A percentile compares a stretch with the other conserved stretches of the same genome.
Evolutionary conservation across 1,140 invertebrate species (phyloP).

Genomic region (Caerostris darwini): DNA sequence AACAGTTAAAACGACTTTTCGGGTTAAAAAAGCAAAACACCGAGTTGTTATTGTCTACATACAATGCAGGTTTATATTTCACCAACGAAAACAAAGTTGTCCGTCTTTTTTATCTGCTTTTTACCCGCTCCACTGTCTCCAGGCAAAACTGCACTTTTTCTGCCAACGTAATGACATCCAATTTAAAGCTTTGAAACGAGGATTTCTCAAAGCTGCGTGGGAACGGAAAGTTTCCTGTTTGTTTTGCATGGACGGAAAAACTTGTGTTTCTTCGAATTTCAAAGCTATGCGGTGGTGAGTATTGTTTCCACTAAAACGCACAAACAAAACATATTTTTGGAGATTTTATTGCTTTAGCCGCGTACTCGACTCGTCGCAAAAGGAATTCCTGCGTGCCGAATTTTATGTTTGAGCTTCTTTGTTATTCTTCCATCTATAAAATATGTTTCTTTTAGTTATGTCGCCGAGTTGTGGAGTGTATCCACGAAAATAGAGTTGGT

Average conservation of each 20-base stretch:
- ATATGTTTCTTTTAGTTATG: no score
- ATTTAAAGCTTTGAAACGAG: slow-evolving; percentile 22
- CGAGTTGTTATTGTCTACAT: no score
- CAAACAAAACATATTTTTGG: background rate
- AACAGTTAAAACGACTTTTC: background rate
- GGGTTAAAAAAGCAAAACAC: background rate
- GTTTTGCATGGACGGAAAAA: background rate
- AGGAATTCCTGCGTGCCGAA: no score
- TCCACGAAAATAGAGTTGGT: no score
- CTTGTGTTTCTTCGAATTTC: slow-evolving; percentile 9
- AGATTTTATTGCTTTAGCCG: background rate
- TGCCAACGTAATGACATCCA: background rate
- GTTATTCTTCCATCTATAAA: no score
- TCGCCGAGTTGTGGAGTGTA: no score
- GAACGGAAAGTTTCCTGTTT: background rate
- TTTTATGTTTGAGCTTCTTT: no score
- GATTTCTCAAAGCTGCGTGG: background rate
- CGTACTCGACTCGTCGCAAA: background rate
- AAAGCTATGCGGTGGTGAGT: background rate
- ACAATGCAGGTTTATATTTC: background rate
- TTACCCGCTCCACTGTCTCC: background rate
- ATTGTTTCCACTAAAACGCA: no score
- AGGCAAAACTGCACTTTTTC: background rate
- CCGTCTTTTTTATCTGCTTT: background rate
- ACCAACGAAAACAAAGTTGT: background rate